These are phyloP conservation scores for Tipula unca DNA, from an alignment of 2,888 invertebrate species.

Conservation along the genomic window DNA sequence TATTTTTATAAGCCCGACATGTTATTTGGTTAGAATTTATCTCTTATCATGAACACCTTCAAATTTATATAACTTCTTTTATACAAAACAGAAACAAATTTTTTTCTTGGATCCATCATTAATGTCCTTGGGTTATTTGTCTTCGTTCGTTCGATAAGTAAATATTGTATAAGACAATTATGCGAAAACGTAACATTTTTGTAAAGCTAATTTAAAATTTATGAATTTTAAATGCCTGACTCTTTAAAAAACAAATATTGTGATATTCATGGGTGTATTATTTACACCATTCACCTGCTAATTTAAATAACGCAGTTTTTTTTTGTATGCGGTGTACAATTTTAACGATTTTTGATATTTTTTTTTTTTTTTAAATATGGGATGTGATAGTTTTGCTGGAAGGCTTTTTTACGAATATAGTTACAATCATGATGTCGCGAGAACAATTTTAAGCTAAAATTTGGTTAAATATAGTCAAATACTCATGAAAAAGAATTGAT, in stretches of 20 bases:
- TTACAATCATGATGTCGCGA: too few relatives aligned
- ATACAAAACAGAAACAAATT: not conserved
- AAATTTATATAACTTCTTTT: not conserved
- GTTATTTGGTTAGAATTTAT: conserved; percentile 14
- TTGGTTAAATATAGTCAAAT: too few relatives aligned
- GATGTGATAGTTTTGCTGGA: not conserved
- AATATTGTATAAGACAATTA: not conserved
- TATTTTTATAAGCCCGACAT: not conserved
- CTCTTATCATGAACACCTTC: not conserved
- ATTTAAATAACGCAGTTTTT: not conserved
- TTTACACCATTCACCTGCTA: not conserved
- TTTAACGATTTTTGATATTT: not conserved
- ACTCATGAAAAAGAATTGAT: too few relatives aligned
- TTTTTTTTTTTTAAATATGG: not conserved
- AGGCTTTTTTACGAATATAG: not conserved
- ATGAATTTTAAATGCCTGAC: not conserved
- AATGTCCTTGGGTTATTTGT: conserved; percentile 14
- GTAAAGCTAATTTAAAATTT: not conserved
- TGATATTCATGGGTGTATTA: not conserved
- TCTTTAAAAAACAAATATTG: not conserved
- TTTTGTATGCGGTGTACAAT: not conserved
- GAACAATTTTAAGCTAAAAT: too few relatives aligned
- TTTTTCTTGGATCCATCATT: not conserved
- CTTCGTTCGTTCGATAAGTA: not conserved
- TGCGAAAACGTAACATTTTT: not conserved